Base-by-base conservation (phyloP, 2,888 invertebrate species). In the Pyrrhia umbra region DNA sequence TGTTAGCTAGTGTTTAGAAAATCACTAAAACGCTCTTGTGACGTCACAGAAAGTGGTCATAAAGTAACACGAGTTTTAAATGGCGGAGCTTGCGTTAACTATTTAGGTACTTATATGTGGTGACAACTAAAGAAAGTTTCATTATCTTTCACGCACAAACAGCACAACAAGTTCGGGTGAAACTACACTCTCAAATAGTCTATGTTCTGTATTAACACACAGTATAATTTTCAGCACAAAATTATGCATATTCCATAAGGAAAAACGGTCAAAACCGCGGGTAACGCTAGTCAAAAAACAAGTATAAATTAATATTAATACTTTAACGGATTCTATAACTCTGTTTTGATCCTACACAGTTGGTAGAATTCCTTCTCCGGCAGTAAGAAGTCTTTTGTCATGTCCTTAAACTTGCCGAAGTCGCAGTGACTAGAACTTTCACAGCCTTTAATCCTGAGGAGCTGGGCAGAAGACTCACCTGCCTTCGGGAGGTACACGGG, bases 401-500 rank as follows among this genome's bases (percentile, higher is more conserved):
- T 27, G 0, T 88, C 83, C 4, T 81, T 83, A 78, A 94, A 94
- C 51, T 82, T 88, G 25, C 40, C 52, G 54, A 88, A 87, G 23
- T 83, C 82, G 64, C 94, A 94, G 46, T 85, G 79, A 0, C 77
- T 63, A 5, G 79, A 72, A 13, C 68, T 39, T 1, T 85, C 90
- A 39, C 93, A 93, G 75, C 84, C 86, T 1, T 63, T 77, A 74
- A 94, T 86, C 58, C 77, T 85, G 0, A 92, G 81, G 5, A 68
- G 39, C 2, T 84, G 78, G 1, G 85, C 81, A 0, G 85, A 71
- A 0, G 89, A 86, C 9, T 87, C 84, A 0, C 94, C 94, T 2
- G 93, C 92, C 78, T 88, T 87, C 1, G 88, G 80, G 0, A 94
- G 73, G 80, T 90, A 94, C 4, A 94, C 83, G 0, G 94, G 92